Base-by-base conservation (phyloP, 2,113 vertebrate species). In the Microcebus jonahi region DNA sequence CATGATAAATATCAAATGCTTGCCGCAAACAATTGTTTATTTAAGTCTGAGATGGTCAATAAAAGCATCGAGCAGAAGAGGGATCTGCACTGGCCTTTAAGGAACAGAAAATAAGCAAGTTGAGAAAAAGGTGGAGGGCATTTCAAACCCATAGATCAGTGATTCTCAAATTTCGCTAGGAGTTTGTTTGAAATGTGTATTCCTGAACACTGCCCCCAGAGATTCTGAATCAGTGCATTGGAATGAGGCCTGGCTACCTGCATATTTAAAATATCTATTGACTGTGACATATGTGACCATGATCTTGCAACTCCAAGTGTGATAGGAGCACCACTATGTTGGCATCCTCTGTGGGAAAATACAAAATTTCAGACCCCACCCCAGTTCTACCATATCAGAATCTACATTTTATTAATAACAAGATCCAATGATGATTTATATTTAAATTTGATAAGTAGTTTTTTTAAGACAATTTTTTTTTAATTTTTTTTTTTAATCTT, bases 381-480 rank as follows among this genome's bases (percentile, higher is more conserved):
- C 42, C 61, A 92, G 25, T 68, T 92, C 61, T 86, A 21, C 27
- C 82, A 36, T 68, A 63, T 73, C 57, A 96, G 34, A 93, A 96
- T 86, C 11, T 95, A 13, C 23, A 91, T 94, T 93, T 95, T 67
- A 20, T 55, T 55, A 55, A 55, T 55, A 97, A 92, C 17, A 95
- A 95, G 23, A 80, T 34, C 34, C 59, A 71, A 13, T 85, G 48
- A 87, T 86, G 31, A 91, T 75, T 92, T 90, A 59, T 82, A 88
- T 59, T 85, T 88, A 81, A 93, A 92, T 92, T 75, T 90, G 73
- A 65, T 93, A 87, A 90, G 25, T 53, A 92, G 17, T 94, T 53
- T 95, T 91, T 86, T 67, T 84, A 90, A 91, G 53, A 90, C 17
- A 65, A 42, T 42, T 42, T 42, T 42, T 42, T 42, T 42, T 42